Conservation (phyloP, 2,888 invertebrate species). For the Dicranocentrus wangi region DNA sequence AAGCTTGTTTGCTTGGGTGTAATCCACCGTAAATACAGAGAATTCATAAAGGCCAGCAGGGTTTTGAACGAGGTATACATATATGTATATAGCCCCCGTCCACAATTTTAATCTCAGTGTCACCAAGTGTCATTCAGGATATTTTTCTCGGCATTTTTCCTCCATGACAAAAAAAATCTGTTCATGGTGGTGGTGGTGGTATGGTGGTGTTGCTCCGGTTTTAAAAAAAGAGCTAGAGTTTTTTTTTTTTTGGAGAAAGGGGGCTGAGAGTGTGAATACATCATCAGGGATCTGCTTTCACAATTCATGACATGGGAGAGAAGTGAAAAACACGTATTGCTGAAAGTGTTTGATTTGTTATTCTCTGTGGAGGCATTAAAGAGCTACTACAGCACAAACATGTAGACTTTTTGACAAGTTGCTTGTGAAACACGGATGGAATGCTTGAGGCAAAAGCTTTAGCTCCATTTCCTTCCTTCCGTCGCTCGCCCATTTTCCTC, state of each 20-base stretch:
- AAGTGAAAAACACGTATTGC: constrained; percentile 41
- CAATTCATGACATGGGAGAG: constrained; percentile 38
- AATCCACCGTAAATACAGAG: too few relatives aligned
- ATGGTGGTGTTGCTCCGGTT: too few relatives aligned
- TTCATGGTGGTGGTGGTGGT: too few relatives aligned
- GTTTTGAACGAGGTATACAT: too few relatives aligned
- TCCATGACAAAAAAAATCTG: not conserved
- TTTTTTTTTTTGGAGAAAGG: too few relatives aligned
- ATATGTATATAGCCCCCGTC: not conserved
- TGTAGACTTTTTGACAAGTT: constrained; percentile 46
- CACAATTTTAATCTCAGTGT: not conserved
- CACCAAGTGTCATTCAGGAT: too few relatives aligned
- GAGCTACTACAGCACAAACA: constrained; percentile 23
- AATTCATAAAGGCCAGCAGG: too few relatives aligned
- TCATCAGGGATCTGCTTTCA: not conserved
- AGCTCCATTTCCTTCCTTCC: constrained; percentile 47
- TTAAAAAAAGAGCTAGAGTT: too few relatives aligned
- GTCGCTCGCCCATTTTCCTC: constrained; percentile 19
- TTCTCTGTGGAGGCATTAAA: constrained; percentile 48
- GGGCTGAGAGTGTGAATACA: not conserved
- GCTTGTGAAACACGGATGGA: constrained; percentile 17
- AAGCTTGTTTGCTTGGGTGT: too few relatives aligned
- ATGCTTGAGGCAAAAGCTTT: constrained; percentile 28
- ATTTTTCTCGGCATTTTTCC: not conserved
- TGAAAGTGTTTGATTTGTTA: constrained; percentile 53